Evolutionary conservation across 2,797 vertebrate species (phyloP).

Genomic region (Amblyraja radiata): DNA sequence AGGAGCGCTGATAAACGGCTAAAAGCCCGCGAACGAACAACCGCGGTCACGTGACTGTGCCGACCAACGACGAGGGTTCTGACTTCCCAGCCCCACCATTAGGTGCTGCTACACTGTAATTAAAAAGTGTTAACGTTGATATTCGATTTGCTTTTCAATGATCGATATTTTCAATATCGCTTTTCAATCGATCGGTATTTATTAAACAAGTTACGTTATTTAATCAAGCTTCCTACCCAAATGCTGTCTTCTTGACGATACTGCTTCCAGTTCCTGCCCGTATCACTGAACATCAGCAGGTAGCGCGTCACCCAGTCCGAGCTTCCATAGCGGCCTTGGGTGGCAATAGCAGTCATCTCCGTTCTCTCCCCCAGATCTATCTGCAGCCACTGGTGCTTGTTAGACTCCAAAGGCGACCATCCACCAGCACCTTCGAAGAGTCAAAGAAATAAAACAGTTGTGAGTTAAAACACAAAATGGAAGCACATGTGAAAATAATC

Average conservation of each 20-base stretch:
- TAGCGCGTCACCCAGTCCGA: conserved; percentile 77
- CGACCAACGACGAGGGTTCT: too few relatives aligned
- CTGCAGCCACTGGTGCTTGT: conserved; percentile 75
- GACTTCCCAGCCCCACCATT: too few relatives aligned
- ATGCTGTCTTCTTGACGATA: conserved; percentile 74
- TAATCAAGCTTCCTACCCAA: conserved; percentile 56
- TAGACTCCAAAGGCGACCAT: conserved; percentile 72
- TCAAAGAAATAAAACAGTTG: neutral
- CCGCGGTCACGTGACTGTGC: too few relatives aligned
- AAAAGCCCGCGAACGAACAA: too few relatives aligned
- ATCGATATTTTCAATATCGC: too few relatives aligned
- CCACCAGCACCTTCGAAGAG: conserved; percentile 67
- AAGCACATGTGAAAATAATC: neutral
- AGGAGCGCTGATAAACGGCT: too few relatives aligned
- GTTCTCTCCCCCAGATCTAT: conserved; percentile 71
- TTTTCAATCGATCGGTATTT: neutral
- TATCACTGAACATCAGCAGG: conserved; percentile 73
- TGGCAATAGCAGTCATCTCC: conserved; percentile 69
- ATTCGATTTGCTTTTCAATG: neutral
- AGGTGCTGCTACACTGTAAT: too few relatives aligned
- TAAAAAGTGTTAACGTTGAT: neutral
- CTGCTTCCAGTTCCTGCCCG: conserved; percentile 74
- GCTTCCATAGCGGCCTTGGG: conserved; percentile 76
- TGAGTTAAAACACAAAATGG: neutral
- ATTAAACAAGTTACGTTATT: neutral